Evolutionary conservation across 2,113 vertebrate species (phyloP).

Genomic region (Heptranchias perlo): DNA sequence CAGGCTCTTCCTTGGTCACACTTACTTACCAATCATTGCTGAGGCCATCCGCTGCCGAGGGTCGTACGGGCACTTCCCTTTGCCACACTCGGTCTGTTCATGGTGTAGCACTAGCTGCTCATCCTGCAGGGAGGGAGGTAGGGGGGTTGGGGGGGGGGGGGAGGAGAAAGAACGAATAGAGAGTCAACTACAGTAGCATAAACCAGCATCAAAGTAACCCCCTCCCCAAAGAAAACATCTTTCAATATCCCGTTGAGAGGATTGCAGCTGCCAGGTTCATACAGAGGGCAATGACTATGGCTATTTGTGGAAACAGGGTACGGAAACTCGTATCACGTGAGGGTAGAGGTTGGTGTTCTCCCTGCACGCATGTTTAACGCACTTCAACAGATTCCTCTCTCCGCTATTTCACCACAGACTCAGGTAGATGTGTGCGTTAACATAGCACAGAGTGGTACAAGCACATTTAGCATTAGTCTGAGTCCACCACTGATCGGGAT

Average conservation of each 20-base stretch:
- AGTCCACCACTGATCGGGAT: background rate
- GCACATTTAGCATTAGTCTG: background rate
- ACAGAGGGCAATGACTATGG: background rate
- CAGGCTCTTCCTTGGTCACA: background rate
- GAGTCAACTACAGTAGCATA: background rate
- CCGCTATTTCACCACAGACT: background rate
- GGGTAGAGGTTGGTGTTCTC: background rate
- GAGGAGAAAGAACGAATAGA: background rate
- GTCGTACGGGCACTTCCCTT: constrained; percentile 69
- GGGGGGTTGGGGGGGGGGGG: background rate
- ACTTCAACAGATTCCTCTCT: background rate
- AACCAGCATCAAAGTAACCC: background rate
- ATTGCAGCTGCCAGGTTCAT: background rate
- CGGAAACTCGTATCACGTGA: background rate
- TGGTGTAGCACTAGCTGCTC: constrained; percentile 57
- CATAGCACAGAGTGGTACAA: background rate
- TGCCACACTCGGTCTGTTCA: constrained; percentile 63
- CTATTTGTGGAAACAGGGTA: background rate
- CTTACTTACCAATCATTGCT: constrained; percentile 56
- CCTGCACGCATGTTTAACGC: no score
- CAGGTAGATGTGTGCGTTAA: background rate
- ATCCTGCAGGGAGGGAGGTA: constrained; percentile 46
- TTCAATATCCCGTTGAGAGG: background rate
- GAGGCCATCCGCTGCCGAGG: constrained; percentile 65
- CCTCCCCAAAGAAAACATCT: no score